phyloP scores from a whole-genome alignment of 2,888 invertebrate genomes.

The Netelia fuscicornis region DNA sequence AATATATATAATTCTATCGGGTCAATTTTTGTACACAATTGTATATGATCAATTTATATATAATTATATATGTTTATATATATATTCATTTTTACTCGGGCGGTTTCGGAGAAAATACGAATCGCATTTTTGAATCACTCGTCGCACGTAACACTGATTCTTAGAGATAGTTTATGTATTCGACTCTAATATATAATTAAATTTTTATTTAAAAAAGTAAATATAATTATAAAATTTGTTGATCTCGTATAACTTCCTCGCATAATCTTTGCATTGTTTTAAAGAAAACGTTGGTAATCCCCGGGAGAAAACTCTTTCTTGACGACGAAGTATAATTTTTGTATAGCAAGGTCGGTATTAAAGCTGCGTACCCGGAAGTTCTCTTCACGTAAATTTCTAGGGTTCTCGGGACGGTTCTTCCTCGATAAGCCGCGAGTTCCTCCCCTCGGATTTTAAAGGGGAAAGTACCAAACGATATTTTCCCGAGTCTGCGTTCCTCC shows the following conservation, averaged over 20 bases:
- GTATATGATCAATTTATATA: no score
- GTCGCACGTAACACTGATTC: no score
- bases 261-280: neutral
- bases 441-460: constrained; percentile 27
- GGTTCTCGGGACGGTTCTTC: constrained; percentile 19
- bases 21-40: no score
- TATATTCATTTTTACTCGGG: no score
- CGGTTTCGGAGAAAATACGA: no score
- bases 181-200: neutral
- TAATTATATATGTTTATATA: no score
- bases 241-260: neutral
- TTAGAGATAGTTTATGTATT: neutral
- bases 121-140: no score
- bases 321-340: neutral
- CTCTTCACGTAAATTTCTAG: constrained; percentile 39
- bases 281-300: neutral
- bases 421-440: constrained; percentile 49
- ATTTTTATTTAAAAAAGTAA: neutral
- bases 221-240: neutral
- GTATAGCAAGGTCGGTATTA: constrained; percentile 17
- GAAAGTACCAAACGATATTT: constrained; percentile 23
- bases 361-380: constrained; percentile 35
- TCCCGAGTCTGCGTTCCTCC: constrained; percentile 1
- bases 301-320: neutral
- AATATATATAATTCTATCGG: no score